These are phyloP conservation scores for Silurus glanis DNA, from an alignment of 2,113 vertebrate species.

Conservation along the genomic window DNA sequence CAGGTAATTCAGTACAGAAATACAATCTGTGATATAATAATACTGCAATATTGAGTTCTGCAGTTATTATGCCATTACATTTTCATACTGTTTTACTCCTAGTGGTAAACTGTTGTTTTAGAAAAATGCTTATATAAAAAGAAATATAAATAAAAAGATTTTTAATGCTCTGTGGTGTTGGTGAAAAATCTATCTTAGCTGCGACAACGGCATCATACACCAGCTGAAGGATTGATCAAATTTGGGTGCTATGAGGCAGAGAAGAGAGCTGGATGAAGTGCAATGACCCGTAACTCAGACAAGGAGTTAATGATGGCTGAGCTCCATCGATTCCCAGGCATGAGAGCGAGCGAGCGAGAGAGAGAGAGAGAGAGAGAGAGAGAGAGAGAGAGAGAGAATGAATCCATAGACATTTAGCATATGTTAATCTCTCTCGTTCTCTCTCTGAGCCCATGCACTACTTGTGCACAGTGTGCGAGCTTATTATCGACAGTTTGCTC, in stretches of 20 bases:
- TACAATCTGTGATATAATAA: neutral
- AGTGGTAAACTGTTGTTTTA: neutral
- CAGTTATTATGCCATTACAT: conserved; percentile 18
- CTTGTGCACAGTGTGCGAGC: conserved; percentile 17
- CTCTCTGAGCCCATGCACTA: neutral
- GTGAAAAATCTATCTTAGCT: conserved; percentile 1
- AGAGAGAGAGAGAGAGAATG: neutral
- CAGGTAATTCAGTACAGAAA: neutral
- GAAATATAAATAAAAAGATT: neutral
- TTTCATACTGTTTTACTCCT: neutral
- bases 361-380: conserved; percentile 27
- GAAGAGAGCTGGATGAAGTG: conserved; percentile 37
- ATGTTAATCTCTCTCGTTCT: conserved; percentile 23
- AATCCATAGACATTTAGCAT: conserved; percentile 13
- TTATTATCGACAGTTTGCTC: conserved; percentile 35
- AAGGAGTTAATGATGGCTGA: conserved; percentile 46
- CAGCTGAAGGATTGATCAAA: conserved; percentile 30
- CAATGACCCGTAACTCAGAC: conserved; percentile 39
- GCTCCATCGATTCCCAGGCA: conserved; percentile 43
- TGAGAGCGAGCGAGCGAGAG: neutral
- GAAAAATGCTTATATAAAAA: neutral
- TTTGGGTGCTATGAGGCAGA: conserved; percentile 17
- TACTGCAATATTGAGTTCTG: neutral
- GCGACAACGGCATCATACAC: conserved; percentile 8
- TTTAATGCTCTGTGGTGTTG: neutral